Base-by-base conservation (phyloP, 2,888 invertebrate species). In the Periphyllus acericola region DNA sequence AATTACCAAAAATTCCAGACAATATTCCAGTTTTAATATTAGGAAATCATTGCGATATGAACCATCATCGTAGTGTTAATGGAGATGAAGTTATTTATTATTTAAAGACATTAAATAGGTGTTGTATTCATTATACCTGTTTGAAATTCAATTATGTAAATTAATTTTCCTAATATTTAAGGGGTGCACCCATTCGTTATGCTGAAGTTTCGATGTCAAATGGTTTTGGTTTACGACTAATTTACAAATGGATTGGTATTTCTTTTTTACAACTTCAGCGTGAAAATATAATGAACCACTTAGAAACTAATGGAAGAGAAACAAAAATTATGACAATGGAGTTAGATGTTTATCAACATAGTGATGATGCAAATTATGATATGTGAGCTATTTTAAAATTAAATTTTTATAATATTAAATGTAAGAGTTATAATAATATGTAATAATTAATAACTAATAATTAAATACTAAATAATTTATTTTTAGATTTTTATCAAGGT, bases 41-140 rank as follows among this genome's bases (percentile, higher is more conserved):
- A 80, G 98, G 97, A 1, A 99, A 99, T 92, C 97, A 98, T 91
- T 95, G 97, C 91, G 99, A 99, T 92, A 98, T 98, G 97, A 95
- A 96, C n/a, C 98, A 98, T 92, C 98, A 99, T 91, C 93, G 98
- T 85, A 96, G 96, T 89, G 95, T 98, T 40, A 94, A 94, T 0
- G 92, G 94, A 34, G 96, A 96, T 91, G 94, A 95, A 91, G 94
- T 95, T 60, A 92, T 93, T 85, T 94, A 93, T 91, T 95, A 95
- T 90, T 94, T 96, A 88, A 95, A 96, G 89, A 91, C 92, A 34
- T 91, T 94, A 17, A 91, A 93, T 90, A 93, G 94, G 94, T 95
- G 93, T 91, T 91, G 40, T n/a, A 60, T 32, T 79, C 82, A 75
- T 83, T 46, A 55, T 36, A 40, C 32, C 34, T 11, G 32, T 1